Percentiles rank a stretch among this genome's conserved stretches.
Evolutionary conservation across 2,797 vertebrate species (phyloP).

Genomic region (Prunella strophiata): DNA sequence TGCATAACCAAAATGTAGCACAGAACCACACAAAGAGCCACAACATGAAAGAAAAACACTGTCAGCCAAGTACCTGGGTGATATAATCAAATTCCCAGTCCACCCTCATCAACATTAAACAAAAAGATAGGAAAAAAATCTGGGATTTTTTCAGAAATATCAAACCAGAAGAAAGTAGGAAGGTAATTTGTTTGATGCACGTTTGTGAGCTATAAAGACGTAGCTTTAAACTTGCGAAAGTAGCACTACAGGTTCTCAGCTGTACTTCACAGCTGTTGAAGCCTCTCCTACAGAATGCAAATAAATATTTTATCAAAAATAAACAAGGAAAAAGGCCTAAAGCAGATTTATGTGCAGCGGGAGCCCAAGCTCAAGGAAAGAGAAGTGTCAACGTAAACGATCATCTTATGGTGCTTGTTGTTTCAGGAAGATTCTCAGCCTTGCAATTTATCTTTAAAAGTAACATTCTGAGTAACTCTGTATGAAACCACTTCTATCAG

Average conservation of each 20-base stretch:
- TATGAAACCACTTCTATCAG: background rate
- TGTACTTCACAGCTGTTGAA: slow-evolving; percentile 17
- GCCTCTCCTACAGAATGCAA: background rate
- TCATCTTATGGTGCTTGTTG: background rate
- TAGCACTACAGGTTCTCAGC: background rate
- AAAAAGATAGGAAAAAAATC: background rate
- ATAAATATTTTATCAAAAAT: slow-evolving; percentile 35
- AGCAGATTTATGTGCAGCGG: background rate
- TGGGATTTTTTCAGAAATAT: background rate
- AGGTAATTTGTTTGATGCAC: background rate
- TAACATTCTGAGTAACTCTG: background rate
- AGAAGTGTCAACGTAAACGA: background rate
- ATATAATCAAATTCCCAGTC: background rate
- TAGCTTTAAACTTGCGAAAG: background rate
- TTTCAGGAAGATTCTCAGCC: background rate
- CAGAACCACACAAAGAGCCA: background rate
- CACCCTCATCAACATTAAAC: background rate
- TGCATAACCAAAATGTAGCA: background rate
- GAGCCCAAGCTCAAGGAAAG: background rate
- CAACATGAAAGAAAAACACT: background rate
- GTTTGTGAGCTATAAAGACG: background rate
- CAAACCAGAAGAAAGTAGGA: background rate
- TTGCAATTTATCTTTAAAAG: background rate
- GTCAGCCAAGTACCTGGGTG: background rate
- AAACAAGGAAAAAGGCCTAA: background rate